Percentiles rank a stretch among this genome's conserved stretches.
Conservation (phyloP, 2,797 vertebrate species). For the Poecilia wingei region DNA sequence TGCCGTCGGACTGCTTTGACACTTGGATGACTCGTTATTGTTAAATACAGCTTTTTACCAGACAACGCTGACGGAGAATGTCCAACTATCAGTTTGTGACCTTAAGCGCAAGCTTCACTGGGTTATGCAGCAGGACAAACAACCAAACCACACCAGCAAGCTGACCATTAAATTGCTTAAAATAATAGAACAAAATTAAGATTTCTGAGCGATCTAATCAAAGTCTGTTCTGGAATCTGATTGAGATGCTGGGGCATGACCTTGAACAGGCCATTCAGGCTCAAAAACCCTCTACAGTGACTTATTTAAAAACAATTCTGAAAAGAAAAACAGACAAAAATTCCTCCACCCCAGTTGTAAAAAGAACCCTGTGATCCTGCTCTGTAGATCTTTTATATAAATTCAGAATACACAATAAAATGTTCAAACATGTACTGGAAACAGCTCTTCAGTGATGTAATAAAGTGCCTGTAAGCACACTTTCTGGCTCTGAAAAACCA, state of each 20-base stretch:
- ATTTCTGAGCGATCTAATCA: not conserved
- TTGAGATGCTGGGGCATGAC: not conserved
- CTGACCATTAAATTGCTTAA: not conserved
- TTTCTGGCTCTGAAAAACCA: not conserved
- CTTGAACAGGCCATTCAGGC: not conserved
- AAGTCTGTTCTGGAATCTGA: not conserved
- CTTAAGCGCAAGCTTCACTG: not conserved
- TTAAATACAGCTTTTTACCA: not conserved
- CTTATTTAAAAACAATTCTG: not conserved
- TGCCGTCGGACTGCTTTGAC: too few relatives aligned
- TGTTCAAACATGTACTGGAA: not conserved
- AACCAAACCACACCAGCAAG: not conserved
- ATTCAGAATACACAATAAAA: not conserved
- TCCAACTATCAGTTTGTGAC: not conserved
- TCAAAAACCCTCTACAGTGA: not conserved
- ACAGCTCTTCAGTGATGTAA: not conserved
- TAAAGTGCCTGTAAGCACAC: not conserved
- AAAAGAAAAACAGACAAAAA: not conserved
- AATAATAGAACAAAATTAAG: not conserved
- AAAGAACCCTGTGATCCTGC: not conserved
- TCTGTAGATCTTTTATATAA: not conserved
- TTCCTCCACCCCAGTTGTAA: too few relatives aligned
- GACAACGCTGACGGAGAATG: not conserved
- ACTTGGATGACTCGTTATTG: too few relatives aligned
- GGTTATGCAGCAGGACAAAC: not conserved